Evolutionary conservation across 2,888 invertebrate genomes (phyloP).

Genomic region (Agrotis clavis): DNA sequence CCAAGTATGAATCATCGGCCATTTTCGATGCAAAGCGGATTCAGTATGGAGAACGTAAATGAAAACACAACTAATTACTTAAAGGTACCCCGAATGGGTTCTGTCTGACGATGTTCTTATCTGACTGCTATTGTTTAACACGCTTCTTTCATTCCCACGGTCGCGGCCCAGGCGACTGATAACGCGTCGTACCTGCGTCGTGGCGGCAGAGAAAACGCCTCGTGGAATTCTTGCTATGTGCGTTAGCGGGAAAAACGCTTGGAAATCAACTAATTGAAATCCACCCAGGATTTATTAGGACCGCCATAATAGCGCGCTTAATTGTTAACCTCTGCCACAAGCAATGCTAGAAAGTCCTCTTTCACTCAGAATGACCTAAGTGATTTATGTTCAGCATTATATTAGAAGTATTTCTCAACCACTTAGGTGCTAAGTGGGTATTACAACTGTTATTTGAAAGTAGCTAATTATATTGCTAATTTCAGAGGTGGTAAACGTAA

Average conservation of each 20-base stretch:
- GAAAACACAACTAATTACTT: slow-evolving; percentile 85
- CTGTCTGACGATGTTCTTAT: slow-evolving; percentile 88
- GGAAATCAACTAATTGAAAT: slow-evolving; percentile 66
- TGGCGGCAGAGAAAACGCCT: slow-evolving; percentile 68
- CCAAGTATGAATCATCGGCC: slow-evolving; percentile 62
- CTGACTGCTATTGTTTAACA: slow-evolving; percentile 89
- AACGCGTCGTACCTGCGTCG: slow-evolving; percentile 78
- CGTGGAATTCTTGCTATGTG: slow-evolving; percentile 67
- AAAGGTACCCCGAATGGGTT: slow-evolving; percentile 87
- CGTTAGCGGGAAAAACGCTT: slow-evolving; percentile 66
- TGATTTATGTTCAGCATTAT: slow-evolving; percentile 54
- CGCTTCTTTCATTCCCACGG: slow-evolving; percentile 90
- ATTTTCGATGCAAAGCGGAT: slow-evolving; percentile 57
- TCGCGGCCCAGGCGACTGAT: slow-evolving; percentile 82
- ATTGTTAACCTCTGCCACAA: slow-evolving; percentile 47
- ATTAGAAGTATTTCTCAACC: slow-evolving; percentile 52
- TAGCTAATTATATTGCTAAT: slow-evolving; percentile 37
- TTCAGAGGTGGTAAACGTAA: slow-evolving; percentile 36
- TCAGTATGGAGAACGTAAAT: slow-evolving; percentile 68
- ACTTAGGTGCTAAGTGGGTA: slow-evolving; percentile 46
- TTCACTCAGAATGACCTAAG: slow-evolving; percentile 19
- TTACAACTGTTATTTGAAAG: slow-evolving; percentile 33
- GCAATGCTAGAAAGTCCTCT: slow-evolving; percentile 49
- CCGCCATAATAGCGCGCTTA: slow-evolving; percentile 57
- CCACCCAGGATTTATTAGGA: slow-evolving; percentile 58